phyloP scores from a whole-genome alignment of 2,113 vertebrate species.

The Rhinoderma darwinii region DNA sequence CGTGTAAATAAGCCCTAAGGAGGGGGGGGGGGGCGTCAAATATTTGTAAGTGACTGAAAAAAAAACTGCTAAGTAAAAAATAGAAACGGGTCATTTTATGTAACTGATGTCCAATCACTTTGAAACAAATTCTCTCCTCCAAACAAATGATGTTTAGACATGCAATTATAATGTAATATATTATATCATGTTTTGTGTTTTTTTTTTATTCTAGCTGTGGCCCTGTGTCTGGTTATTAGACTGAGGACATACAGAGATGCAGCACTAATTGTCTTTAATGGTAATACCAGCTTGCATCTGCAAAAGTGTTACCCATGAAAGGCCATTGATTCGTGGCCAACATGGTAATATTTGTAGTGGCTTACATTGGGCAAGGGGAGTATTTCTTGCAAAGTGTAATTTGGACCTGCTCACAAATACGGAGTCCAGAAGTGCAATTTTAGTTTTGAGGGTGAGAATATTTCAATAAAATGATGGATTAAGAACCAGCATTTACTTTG shows the following conservation, averaged over 20 bases:
- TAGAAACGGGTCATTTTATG: too few relatives aligned
- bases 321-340: constrained; percentile 13
- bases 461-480: constrained; percentile 4
- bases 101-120: too few relatives aligned
- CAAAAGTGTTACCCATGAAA: constrained; percentile 16
- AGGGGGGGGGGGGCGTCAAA: too few relatives aligned
- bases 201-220: too few relatives aligned
- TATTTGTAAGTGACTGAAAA: too few relatives aligned
- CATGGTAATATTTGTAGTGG: constrained; percentile 25
- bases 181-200: background rate
- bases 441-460: background rate
- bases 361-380: background rate
- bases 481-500: background rate
- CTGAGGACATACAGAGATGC: background rate
- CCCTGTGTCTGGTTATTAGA: background rate
- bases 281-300: background rate
- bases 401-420: background rate
- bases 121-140: too few relatives aligned
- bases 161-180: background rate
- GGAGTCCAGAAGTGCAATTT: background rate
- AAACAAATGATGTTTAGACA: background rate
- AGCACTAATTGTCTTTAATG: background rate
- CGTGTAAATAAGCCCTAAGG: too few relatives aligned
- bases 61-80: too few relatives aligned
- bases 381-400: constrained; percentile 11